These are phyloP conservation scores for Eilema griseolum DNA, from an alignment of 2,888 invertebrate species.

Conservation along the genomic window DNA sequence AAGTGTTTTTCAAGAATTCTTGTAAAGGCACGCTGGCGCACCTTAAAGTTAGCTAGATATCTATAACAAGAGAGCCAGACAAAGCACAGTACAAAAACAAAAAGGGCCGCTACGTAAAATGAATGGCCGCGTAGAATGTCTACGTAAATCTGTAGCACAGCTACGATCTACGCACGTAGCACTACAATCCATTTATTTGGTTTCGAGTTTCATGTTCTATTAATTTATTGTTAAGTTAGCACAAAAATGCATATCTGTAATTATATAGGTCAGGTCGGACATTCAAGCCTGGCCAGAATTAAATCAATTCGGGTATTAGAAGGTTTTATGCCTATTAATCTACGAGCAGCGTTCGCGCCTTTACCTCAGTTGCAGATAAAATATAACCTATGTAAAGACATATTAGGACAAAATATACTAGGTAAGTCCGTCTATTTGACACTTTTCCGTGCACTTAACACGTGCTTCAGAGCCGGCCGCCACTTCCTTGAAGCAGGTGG, in stretches of 20 bases:
- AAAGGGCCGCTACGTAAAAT: background rate
- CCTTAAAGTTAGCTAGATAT: background rate
- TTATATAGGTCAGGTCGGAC: background rate
- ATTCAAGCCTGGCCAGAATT: too few relatives aligned
- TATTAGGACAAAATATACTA: background rate
- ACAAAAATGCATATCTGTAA: background rate
- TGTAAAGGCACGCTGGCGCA: too few relatives aligned
- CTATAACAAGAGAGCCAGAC: background rate
- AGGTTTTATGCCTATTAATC: too few relatives aligned
- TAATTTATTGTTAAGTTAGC: background rate
- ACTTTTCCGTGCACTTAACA: background rate
- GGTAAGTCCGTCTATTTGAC: background rate
- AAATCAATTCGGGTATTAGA: too few relatives aligned
- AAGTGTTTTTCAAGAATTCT: too few relatives aligned
- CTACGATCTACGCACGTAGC: background rate
- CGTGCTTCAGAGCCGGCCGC: background rate
- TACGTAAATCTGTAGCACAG: background rate
- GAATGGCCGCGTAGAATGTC: background rate
- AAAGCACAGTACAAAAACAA: background rate
- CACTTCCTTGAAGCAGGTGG: background rate
- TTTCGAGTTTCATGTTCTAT: too few relatives aligned
- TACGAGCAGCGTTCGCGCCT: too few relatives aligned
- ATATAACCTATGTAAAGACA: background rate
- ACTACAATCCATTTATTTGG: background rate
- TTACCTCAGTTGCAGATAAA: background rate